These are phyloP conservation scores for Teleogryllus occipitalis DNA, from an alignment of 1,140 invertebrate genomes.

Conservation along the genomic window DNA sequence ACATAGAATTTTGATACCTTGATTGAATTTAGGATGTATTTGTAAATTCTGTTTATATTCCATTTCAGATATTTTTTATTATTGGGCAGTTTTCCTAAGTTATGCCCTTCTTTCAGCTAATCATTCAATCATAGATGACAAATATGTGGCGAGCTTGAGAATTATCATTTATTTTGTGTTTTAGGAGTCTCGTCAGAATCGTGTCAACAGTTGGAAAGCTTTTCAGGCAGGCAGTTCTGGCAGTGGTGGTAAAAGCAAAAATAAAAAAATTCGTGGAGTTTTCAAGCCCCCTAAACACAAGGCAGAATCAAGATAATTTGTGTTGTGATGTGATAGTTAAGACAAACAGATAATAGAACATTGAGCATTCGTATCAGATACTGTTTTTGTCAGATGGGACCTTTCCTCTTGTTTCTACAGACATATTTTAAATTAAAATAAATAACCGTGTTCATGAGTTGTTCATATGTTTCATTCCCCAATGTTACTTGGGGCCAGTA, in stretches of 20 bases:
- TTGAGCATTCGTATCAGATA: not conserved
- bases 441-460: not conserved
- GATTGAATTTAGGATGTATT: too few relatives aligned
- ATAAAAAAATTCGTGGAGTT: constrained; percentile 62
- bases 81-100: not conserved
- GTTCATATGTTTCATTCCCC: not conserved
- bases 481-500: not conserved
- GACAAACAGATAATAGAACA: not conserved
- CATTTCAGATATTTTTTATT: too few relatives aligned
- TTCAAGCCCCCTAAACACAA: constrained; percentile 94
- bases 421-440: not conserved
- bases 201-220: constrained; percentile 92
- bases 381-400: not conserved
- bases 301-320: constrained; percentile 80
- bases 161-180: constrained; percentile 30
- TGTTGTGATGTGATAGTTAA: constrained; percentile 35
- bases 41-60: too few relatives aligned
- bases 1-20: too few relatives aligned
- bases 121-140: not conserved
- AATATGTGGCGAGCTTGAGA: not conserved
- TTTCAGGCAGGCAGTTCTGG: constrained; percentile 66
- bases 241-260: constrained; percentile 55
- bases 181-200: constrained; percentile 83
- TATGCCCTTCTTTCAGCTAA: not conserved
- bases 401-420: not conserved